Percentiles rank a stretch among this genome's conserved stretches.
Conservation (phyloP, 2,797 vertebrate genomes). For the Xenops minutus region DNA sequence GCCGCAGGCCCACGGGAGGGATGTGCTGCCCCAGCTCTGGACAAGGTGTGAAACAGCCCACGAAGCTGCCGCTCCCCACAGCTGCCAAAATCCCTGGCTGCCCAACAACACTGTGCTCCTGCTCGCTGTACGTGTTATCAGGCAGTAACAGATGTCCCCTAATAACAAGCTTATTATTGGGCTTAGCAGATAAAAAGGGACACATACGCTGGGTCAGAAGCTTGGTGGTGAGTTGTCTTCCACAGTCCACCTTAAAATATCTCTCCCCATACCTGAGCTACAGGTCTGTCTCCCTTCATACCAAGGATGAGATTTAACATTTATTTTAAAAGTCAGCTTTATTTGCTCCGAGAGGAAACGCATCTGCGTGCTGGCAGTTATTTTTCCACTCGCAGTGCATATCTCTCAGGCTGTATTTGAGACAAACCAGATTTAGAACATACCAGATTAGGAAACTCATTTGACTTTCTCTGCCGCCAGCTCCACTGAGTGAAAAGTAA, state of each 20-base stretch:
- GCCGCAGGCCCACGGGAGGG: rapidly evolving
- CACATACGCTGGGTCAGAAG: not conserved
- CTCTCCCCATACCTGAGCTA: not conserved
- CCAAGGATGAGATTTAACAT: slow-evolving; percentile 25
- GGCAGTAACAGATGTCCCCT: slow-evolving; percentile 12
- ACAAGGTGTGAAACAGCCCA: not conserved
- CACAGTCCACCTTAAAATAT: slow-evolving; percentile 11
- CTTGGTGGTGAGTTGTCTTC: not conserved
- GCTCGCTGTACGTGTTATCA: not conserved
- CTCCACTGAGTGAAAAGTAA: slow-evolving; percentile 14
- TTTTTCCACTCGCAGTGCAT: slow-evolving; percentile 12
- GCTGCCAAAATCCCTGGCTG: slow-evolving; percentile 22
- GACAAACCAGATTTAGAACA: slow-evolving; percentile 63
- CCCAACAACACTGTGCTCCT: not conserved
- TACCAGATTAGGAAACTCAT: slow-evolving; percentile 55
- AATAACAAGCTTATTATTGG: slow-evolving; percentile 34
- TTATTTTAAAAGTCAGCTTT: slow-evolving; percentile 52
- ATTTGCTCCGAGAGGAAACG: not conserved
- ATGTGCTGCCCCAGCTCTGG: not conserved
- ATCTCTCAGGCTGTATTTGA: slow-evolving; percentile 39
- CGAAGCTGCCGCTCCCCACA: not conserved
- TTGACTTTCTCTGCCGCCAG: slow-evolving; percentile 22
- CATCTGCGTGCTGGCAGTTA: slow-evolving; percentile 10
- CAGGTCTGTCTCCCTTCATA: not conserved
- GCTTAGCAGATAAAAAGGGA: slow-evolving; percentile 33